Evolutionary conservation across 1,140 invertebrate species (phyloP), one percentile per base, ranked within the genome.

Genomic region (Heliconius himera): DNA sequence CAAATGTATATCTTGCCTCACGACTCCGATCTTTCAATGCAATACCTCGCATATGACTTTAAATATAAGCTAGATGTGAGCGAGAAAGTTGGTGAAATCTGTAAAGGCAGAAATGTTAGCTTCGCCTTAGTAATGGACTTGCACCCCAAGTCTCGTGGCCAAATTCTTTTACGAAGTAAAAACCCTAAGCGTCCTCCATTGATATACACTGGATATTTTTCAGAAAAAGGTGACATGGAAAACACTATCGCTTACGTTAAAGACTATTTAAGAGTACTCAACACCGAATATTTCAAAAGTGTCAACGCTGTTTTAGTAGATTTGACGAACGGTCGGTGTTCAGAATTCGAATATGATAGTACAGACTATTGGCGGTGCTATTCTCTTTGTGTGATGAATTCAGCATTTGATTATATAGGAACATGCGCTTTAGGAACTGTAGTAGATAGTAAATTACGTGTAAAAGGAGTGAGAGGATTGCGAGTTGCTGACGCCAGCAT

Each of bases 341-440:
- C n/a, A 20, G n/a, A 11, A 8, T 56, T 56, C n/a, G n/a, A 22
- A 22, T 0, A 11, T 8, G 2, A 56, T 11, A 73, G 71, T 41
- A 41, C 36, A 73, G 71, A 73, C 8, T 73, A 73, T 33, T 73
- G 71, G 71, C 36, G 22, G 20, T 73, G 71, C 22, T 73, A 73
- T 73, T 41, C 41, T n/a, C 71, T 41, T n/a, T 73, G 71, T 73
- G 41, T 46, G 22, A 41, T 73, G 71, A 73, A 73, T 41, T 46
- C 36, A n/a, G 41, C 41, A 8, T 41, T 46, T 33, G 36, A 73
- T 73, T 73, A 20, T 46, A 22, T 46, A 46, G 71, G 71, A 54
- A 46, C 73, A 46, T 74, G 73, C 22, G 41, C 73, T 16, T 33
- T 74, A 3, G 73, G 71, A 0, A 41, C 71, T n/a, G 71, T 73